Evolutionary conservation across 2,113 vertebrate genomes (phyloP), one percentile per base, ranked within the genome.

Genomic region (Vanacampus margaritifer): DNA sequence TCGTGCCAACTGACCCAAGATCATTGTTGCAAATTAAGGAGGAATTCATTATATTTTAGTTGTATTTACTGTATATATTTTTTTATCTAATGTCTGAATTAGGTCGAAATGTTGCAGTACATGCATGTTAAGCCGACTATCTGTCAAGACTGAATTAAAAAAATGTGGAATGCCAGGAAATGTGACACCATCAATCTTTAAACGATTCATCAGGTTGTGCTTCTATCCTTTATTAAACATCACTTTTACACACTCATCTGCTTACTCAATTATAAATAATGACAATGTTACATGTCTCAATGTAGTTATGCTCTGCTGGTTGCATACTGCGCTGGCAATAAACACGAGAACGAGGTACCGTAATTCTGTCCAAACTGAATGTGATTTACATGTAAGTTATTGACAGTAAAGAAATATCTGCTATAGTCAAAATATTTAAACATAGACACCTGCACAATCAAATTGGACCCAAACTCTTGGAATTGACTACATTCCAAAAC

Each of bases 261-360:
- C 56, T 71, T 68, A 68, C 69, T 84, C 71, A 21, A 36, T 35
- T 35, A 35, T 58, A 28, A 82, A 78, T 81, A 79, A 82, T 78
- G 46, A 76, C 76, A 28, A 58, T 53, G 64, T 57, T 28, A 63
- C 23, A 41, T 51, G 69, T 59, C 67, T 68, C n/a, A 46, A 67
- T 26, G 80, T 68, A 71, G 66, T 56, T 67, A 70, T 7, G 71
- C 71, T 74, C 68, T 17, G 61, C 70, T 71, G 61, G 41, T n/a
- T 50, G 75, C 43, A 56, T 48, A 58, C 32, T 64, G 24, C 19
- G 63, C 46, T 59, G 16, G 60, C 1, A 50, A 10, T 61, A 35
- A 13, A n/a, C n/a, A n/a, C n/a, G n/a, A n/a, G n/a, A n/a, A n/a
- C n/a, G n/a, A n/a, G n/a, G n/a, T n/a, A n/a, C n/a, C n/a, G 19